Conservation (phyloP, 2,888 invertebrate species). For the Pilophorus perplexus region DNA sequence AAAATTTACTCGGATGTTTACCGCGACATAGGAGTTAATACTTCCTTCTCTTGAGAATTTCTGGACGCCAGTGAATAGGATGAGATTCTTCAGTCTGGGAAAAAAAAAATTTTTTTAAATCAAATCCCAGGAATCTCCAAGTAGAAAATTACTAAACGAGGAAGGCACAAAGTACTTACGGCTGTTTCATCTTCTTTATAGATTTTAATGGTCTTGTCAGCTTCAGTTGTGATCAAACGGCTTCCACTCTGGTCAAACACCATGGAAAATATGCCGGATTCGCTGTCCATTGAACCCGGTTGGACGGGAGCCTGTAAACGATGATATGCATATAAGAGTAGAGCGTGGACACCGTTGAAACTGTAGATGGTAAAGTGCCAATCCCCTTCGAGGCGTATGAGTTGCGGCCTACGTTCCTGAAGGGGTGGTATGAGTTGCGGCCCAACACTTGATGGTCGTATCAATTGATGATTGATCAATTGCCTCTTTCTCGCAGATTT, state of each 20-base stretch:
- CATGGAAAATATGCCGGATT: slow-evolving; percentile 96
- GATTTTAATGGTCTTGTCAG: slow-evolving; percentile 98
- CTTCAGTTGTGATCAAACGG: slow-evolving; percentile 92
- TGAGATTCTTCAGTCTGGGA: slow-evolving; percentile 85
- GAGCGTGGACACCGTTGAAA: no score
- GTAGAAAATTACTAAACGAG: not conserved
- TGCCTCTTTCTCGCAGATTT: no score
- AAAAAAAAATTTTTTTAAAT: slow-evolving; percentile 44
- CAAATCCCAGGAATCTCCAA: not conserved
- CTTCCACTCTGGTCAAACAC: slow-evolving; percentile 93
- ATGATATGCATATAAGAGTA: no score
- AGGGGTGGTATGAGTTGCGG: no score
- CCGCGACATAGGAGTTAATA: slow-evolving; percentile 61
- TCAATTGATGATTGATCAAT: no score
- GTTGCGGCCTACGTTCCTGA: no score
- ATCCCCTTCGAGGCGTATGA: no score
- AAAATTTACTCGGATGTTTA: no score
- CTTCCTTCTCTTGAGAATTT: slow-evolving; percentile 87
- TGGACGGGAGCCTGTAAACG: slow-evolving; percentile 83
- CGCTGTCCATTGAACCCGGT: slow-evolving; percentile 98
- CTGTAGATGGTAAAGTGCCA: no score
- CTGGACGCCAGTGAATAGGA: slow-evolving; percentile 96
- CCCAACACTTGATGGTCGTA: no score
- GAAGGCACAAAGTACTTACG: slow-evolving; percentile 49
- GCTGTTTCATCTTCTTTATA: slow-evolving; percentile 97